Conservation (phyloP, 2,797 vertebrate genomes). For the Mycteria americana region DNA sequence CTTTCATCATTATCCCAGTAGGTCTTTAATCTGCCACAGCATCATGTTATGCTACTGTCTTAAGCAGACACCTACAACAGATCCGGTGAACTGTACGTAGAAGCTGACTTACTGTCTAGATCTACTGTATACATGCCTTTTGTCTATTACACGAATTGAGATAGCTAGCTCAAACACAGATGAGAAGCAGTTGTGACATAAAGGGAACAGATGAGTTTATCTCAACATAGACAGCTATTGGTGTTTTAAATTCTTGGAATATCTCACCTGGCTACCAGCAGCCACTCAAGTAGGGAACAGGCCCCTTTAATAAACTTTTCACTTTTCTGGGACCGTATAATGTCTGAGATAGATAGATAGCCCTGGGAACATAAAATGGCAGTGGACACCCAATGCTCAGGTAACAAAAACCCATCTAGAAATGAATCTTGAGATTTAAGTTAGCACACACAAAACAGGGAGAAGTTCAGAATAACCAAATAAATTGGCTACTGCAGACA, state of each 20-base stretch:
- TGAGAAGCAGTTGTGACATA: background rate
- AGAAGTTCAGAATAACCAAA: background rate
- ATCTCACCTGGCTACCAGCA: background rate
- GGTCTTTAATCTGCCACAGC: background rate
- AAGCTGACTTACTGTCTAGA: background rate
- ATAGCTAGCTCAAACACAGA: too few relatives aligned
- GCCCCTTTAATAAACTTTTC: background rate
- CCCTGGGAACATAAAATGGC: background rate
- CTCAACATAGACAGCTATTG: background rate
- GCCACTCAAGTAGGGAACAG: background rate
- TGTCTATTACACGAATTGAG: background rate
- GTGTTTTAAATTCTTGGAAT: background rate
- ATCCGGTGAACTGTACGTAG: background rate
- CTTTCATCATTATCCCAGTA: background rate
- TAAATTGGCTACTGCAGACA: background rate
- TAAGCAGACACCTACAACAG: background rate
- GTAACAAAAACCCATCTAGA: background rate
- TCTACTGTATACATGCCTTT: too few relatives aligned
- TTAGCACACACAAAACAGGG: background rate
- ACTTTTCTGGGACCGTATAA: background rate
- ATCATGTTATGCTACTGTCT: too few relatives aligned
- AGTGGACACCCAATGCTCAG: background rate
- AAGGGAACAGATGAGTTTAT: background rate
- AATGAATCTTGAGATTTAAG: background rate
- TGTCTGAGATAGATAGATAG: background rate